These are phyloP conservation scores for Apamea crenata DNA, from an alignment of 2,888 invertebrate species.

Conservation along the genomic window DNA sequence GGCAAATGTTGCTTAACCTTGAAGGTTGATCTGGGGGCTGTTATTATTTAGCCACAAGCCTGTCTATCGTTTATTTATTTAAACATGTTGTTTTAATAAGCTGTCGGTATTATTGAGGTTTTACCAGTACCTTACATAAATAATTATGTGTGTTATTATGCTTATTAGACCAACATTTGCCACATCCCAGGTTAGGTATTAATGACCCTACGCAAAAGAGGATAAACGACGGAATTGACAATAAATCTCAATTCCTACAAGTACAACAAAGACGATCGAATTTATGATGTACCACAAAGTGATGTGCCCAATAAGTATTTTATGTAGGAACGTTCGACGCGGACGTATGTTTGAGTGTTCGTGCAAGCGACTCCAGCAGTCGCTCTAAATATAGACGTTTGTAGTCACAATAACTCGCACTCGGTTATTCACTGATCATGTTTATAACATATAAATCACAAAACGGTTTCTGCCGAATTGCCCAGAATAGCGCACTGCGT, in stretches of 20 bases:
- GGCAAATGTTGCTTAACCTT: not conserved
- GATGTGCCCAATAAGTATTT: constrained; percentile 1
- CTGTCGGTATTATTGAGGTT: not conserved
- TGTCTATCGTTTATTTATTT: not conserved
- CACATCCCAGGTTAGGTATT: not conserved
- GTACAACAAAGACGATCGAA: not conserved
- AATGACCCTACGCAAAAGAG: not conserved
- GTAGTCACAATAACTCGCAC: constrained; percentile 81
- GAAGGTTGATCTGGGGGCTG: not conserved
- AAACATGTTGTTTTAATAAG: not conserved
- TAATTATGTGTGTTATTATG: too few relatives aligned
- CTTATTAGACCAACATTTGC: too few relatives aligned
- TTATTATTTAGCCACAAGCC: not conserved
- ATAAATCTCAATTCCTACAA: not conserved
- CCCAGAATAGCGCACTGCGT: constrained; percentile 75
- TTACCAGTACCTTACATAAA: not conserved
- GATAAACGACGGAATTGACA: too few relatives aligned
- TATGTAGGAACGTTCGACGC: constrained; percentile 20
- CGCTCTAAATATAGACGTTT: constrained; percentile 80
- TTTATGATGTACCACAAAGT: not conserved
- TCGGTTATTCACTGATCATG: constrained; percentile 84
- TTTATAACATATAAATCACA: constrained; percentile 85
- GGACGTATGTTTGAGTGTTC: constrained; percentile 67
- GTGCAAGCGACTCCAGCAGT: constrained; percentile 71
- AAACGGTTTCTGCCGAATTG: constrained; percentile 75